These are phyloP conservation scores for Drosophila takahashii DNA, from an alignment of 1,140 invertebrate genomes.

Conservation along the genomic window DNA sequence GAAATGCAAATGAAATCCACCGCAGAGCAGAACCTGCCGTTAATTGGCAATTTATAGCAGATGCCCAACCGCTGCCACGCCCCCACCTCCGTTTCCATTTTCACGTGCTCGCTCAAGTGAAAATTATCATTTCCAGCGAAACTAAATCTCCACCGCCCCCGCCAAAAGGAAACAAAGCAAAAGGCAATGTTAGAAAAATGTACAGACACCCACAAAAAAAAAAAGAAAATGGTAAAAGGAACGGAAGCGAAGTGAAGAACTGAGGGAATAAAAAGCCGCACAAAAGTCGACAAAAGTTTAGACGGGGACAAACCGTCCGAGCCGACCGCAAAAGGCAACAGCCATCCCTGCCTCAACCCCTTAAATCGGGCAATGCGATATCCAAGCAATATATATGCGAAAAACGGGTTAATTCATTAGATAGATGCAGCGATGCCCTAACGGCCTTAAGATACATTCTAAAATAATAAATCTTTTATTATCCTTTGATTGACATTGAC, in stretches of 20 bases:
- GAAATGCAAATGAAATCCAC: slow-evolving; percentile 73
- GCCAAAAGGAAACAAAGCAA: slow-evolving; percentile 53
- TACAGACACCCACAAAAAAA: slow-evolving; percentile 47
- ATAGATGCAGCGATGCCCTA: slow-evolving; percentile 14
- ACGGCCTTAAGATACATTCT: not conserved
- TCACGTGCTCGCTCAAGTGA: slow-evolving; percentile 75
- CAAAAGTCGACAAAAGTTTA: slow-evolving; percentile 73
- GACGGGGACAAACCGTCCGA: slow-evolving; percentile 63
- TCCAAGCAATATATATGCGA: slow-evolving; percentile 12
- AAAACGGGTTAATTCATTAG: slow-evolving; percentile 30
- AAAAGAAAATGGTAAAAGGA: slow-evolving; percentile 13
- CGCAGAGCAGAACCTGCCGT: slow-evolving; percentile 53
- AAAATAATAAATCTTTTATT: no score
- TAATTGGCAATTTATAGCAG: slow-evolving; percentile 80
- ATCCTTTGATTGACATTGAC: no score
- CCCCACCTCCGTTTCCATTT: slow-evolving; percentile 21
- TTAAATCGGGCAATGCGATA: slow-evolving; percentile 8
- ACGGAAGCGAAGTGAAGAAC: slow-evolving; percentile 33
- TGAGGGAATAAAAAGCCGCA: slow-evolving; percentile 32
- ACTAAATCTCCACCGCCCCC: slow-evolving; percentile 47
- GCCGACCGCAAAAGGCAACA: slow-evolving; percentile 66
- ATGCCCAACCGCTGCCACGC: slow-evolving; percentile 12
- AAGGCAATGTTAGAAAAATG: slow-evolving; percentile 70
- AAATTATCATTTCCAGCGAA: slow-evolving; percentile 81
- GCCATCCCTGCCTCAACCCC: slow-evolving; percentile 11